Conservation (phyloP, 1,140 invertebrate genomes). For the Tetragonula clypearis region DNA sequence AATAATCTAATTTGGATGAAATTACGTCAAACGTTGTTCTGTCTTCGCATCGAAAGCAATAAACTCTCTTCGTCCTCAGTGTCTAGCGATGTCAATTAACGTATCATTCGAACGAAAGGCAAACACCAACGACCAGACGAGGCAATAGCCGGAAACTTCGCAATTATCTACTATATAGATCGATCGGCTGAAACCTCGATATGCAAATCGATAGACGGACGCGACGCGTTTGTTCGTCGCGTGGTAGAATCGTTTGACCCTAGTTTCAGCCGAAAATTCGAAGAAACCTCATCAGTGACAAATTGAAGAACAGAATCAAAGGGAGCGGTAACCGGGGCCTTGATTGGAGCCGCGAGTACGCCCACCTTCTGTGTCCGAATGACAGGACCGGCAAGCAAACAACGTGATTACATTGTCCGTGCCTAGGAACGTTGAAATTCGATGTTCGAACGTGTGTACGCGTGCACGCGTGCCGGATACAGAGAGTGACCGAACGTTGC, state of each 20-base stretch:
- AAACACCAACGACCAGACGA: neutral
- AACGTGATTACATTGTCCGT: conserved; percentile 53
- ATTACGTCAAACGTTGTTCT: neutral
- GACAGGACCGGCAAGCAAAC: conserved; percentile 47
- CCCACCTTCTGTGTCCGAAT: conserved; percentile 46
- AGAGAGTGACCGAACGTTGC: neutral
- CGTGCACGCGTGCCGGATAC: conserved; percentile 15
- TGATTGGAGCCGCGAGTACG: conserved; percentile 38
- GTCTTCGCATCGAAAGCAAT: neutral
- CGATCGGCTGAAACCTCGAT: neutral
- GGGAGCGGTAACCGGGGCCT: neutral
- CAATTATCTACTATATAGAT: neutral
- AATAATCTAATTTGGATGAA: neutral
- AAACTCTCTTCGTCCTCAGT: neutral
- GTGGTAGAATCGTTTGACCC: neutral
- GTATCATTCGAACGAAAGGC: neutral
- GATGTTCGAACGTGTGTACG: conserved; percentile 38
- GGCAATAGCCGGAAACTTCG: neutral
- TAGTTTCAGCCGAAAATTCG: neutral
- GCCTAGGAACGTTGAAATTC: conserved; percentile 42
- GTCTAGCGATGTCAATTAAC: neutral
- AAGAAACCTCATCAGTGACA: conserved; percentile 20
- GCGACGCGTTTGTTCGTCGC: neutral
- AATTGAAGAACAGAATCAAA: conserved; percentile 42
- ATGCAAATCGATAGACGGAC: neutral